Evolutionary conservation across 2,888 invertebrate species (phyloP).

Genomic region (Sceliomorpha sp.): DNA sequence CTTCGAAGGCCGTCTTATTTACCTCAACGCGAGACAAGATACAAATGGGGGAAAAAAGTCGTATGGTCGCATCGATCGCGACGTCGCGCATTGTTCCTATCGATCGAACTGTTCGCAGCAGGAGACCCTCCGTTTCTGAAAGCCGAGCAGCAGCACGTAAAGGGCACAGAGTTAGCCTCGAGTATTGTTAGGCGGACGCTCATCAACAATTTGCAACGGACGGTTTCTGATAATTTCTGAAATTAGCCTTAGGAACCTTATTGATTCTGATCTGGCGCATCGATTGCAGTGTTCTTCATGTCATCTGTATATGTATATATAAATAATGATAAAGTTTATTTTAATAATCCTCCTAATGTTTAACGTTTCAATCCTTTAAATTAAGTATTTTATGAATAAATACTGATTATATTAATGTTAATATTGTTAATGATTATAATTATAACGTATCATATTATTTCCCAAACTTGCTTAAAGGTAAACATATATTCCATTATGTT

Average conservation of each 20-base stretch:
- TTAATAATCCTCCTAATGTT: too few relatives aligned
- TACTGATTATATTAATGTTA: too few relatives aligned
- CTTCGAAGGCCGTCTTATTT: constrained; percentile 24
- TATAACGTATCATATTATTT: too few relatives aligned
- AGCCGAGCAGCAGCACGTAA: constrained; percentile 9
- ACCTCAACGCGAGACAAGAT: constrained; percentile 6
- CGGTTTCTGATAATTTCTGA: background rate
- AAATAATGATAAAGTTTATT: too few relatives aligned
- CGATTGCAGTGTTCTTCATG: too few relatives aligned
- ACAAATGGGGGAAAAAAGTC: background rate
- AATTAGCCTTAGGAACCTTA: constrained; percentile 8
- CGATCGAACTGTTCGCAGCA: constrained; percentile 28
- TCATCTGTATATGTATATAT: too few relatives aligned
- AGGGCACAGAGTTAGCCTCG: constrained; percentile 4
- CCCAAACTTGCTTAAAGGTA: too few relatives aligned
- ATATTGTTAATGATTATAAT: too few relatives aligned
- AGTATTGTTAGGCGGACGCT: constrained; percentile 17
- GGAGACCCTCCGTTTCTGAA: constrained; percentile 15
- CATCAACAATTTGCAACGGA: constrained; percentile 20
- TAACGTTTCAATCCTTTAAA: too few relatives aligned
- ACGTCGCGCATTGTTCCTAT: constrained; percentile 19
- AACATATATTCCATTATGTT: too few relatives aligned
- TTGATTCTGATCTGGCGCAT: too few relatives aligned
- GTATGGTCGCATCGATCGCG: constrained; percentile 3
- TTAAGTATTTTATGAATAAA: too few relatives aligned